phyloP scores from a whole-genome alignment of 1,140 invertebrate species.

The Brachionus calyciflorus region DNA sequence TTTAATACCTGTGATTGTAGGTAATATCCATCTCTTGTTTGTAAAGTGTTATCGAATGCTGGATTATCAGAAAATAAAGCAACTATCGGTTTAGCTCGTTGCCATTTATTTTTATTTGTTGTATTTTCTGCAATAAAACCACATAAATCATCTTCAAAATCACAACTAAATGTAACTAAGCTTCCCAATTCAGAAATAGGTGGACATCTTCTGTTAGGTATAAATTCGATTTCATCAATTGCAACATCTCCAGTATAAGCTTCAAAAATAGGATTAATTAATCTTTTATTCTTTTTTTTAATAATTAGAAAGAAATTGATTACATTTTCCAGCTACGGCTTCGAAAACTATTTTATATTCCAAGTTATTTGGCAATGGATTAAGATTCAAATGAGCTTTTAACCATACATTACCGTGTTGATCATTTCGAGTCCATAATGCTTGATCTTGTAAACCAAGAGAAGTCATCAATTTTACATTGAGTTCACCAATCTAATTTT shows the following conservation, averaged over 20 bases:
- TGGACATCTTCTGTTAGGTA: neutral
- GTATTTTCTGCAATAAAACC: slow-evolving; percentile 6
- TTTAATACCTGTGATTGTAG: slow-evolving; percentile 21
- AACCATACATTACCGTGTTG: slow-evolving; percentile 25
- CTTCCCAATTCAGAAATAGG: neutral
- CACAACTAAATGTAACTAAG: slow-evolving; percentile 2
- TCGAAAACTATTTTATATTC: slow-evolving; percentile 18
- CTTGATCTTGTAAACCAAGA: neutral
- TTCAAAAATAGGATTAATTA: too few relatives aligned
- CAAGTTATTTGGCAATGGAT: neutral
- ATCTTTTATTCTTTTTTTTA: too few relatives aligned
- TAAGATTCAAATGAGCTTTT: slow-evolving; percentile 17
- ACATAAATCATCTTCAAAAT: slow-evolving; percentile 21
- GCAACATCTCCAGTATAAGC: slow-evolving; percentile 23
- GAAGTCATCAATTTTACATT: neutral
- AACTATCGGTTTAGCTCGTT: neutral
- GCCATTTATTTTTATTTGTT: slow-evolving; percentile 19
- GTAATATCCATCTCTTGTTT: slow-evolving; percentile 65
- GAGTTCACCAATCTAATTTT: slow-evolving; percentile 18
- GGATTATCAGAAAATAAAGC: slow-evolving; percentile 56
- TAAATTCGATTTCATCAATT: slow-evolving; percentile 28
- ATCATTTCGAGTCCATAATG: slow-evolving; percentile 11
- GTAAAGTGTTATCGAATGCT: slow-evolving; percentile 50
- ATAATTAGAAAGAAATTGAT: too few relatives aligned
- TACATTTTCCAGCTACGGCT: slow-evolving; percentile 24